A percentile compares a stretch with the other conserved stretches of the same genome.
Conservation (phyloP, 1,140 invertebrate genomes). For the Diuraphis noxia region DNA sequence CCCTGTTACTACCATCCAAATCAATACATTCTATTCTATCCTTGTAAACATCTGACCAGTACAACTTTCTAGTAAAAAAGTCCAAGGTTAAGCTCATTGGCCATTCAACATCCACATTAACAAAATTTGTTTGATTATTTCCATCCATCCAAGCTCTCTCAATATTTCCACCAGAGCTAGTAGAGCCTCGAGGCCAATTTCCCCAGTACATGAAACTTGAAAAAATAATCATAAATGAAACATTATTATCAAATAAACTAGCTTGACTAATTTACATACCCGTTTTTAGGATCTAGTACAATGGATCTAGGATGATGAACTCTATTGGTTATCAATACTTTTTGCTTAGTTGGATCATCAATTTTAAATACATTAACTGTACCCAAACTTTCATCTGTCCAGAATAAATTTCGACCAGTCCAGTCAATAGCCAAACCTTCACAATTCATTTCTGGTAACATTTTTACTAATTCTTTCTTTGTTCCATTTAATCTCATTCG, state of each 20-base stretch:
- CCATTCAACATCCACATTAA: conserved; percentile 62
- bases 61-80: conserved; percentile 61
- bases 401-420: conserved; percentile 80
- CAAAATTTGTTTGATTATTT: conserved; percentile 60
- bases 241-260: not conserved
- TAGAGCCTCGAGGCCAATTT: conserved; percentile 60
- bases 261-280: conserved; percentile 58
- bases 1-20: conserved; percentile 61
- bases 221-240: conserved; percentile 51
- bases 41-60: conserved; percentile 66
- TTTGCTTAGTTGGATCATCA: conserved; percentile 62
- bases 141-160: conserved; percentile 65
- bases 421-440: conserved; percentile 78
- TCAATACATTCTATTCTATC: conserved; percentile 64
- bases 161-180: conserved; percentile 60
- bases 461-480: conserved; percentile 60
- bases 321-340: conserved; percentile 64
- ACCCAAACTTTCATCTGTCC: conserved; percentile 72
- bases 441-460: conserved; percentile 64
- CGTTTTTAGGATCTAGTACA: conserved; percentile 69
- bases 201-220: conserved; percentile 64
- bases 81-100: conserved; percentile 67
- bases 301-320: conserved; percentile 69
- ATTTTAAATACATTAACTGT: conserved; percentile 62
- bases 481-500: conserved; percentile 61